Evolutionary conservation across 2,888 invertebrate species (phyloP).

Genomic region (Aproaerema taeniolella): DNA sequence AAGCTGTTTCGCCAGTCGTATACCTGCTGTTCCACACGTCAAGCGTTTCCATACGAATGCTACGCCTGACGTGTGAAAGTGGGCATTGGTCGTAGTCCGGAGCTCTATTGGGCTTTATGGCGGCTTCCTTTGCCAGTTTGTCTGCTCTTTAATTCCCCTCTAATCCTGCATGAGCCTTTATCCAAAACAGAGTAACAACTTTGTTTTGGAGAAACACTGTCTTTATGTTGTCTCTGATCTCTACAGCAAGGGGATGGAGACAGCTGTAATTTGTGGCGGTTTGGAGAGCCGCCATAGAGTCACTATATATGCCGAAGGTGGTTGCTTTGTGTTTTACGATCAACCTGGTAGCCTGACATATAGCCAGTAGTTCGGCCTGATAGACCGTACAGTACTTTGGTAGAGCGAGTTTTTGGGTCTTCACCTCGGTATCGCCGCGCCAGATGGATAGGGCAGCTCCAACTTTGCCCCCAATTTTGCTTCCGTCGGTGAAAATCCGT

Average conservation of each 20-base stretch:
- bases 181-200: slow-evolving; percentile 6
- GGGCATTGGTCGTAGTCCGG: slow-evolving; percentile 1
- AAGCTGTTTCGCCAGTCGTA: background rate
- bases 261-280: background rate
- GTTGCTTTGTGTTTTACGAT: background rate
- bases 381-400: background rate
- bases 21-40: background rate
- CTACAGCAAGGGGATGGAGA: slow-evolving; percentile 3
- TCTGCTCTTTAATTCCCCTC: slow-evolving; percentile 14
- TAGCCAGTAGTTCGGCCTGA: slow-evolving; percentile 1
- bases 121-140: slow-evolving; percentile 10
- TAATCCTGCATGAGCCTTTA: slow-evolving; percentile 14
- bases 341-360: background rate
- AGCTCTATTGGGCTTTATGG: background rate
- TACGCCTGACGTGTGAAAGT: background rate
- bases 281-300: slow-evolving; percentile 5
- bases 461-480: background rate
- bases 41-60: background rate
- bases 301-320: slow-evolving; percentile 3
- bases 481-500: background rate
- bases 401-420: background rate
- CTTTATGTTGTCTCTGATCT: background rate
- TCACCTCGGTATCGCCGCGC: background rate
- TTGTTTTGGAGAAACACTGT: background rate
- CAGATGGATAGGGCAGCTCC: background rate